Evolutionary conservation across 2,113 vertebrate species (phyloP).

Genomic region (Corydoras sp.): DNA sequence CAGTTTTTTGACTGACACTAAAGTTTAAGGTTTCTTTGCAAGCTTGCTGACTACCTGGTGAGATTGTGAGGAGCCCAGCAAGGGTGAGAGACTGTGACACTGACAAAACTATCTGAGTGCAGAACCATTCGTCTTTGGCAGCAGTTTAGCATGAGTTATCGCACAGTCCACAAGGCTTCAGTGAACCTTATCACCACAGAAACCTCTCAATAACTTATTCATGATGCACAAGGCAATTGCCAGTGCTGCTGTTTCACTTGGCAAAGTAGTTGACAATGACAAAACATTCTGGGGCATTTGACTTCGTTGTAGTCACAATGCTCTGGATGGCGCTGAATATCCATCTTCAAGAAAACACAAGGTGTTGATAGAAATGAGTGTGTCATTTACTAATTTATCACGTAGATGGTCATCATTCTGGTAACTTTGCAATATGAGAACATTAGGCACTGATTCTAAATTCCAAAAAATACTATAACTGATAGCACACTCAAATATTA

Average conservation of each 20-base stretch:
- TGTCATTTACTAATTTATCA: background rate
- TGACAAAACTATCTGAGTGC: constrained; percentile 42
- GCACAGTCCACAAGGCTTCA: constrained; percentile 45
- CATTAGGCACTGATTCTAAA: no score
- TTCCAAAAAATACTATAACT: no score
- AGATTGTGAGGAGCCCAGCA: constrained; percentile 21
- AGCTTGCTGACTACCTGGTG: constrained; percentile 13
- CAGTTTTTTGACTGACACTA: background rate
- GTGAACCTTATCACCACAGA: constrained; percentile 48
- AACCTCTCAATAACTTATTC: constrained; percentile 51
- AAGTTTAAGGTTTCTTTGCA: constrained; percentile 3
- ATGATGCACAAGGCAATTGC: constrained; percentile 41
- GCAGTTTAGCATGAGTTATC: constrained; percentile 48
- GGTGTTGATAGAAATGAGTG: constrained; percentile 27
- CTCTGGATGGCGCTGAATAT: constrained; percentile 23
- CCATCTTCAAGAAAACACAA: constrained; percentile 33
- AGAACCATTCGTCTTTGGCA: constrained; percentile 38
- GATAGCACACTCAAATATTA: no score
- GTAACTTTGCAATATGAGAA: no score
- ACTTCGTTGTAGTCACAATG: constrained; percentile 21
- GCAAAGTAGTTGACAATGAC: constrained; percentile 43
- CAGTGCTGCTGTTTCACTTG: constrained; percentile 40
- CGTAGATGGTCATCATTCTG: no score
- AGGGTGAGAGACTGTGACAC: constrained; percentile 33
- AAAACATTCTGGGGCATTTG: constrained; percentile 38